Conservation (phyloP, 2,797 vertebrate species). For the Lutjanus campechanus region DNA sequence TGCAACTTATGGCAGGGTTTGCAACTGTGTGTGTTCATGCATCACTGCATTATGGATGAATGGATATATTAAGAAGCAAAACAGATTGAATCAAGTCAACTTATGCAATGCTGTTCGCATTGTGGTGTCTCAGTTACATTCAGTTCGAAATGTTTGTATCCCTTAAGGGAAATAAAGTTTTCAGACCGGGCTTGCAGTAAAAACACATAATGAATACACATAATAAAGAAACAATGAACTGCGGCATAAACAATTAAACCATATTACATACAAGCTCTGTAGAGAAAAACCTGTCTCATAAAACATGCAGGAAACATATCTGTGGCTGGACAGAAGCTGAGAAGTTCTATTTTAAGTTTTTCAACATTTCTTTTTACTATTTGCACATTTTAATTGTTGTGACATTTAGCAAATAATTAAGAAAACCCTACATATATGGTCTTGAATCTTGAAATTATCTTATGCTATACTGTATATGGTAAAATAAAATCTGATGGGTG, state of each 20-base stretch:
- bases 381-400: neutral
- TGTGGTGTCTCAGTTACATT: neutral
- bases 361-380: neutral
- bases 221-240: neutral
- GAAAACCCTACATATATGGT: too few relatives aligned
- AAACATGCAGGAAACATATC: neutral
- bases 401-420: neutral
- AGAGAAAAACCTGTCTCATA: neutral
- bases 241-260: neutral
- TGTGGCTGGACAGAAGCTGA: neutral
- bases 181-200: neutral
- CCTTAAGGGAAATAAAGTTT: neutral
- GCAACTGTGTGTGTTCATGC: too few relatives aligned
- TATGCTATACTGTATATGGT: too few relatives aligned
- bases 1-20: too few relatives aligned
- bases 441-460: too few relatives aligned
- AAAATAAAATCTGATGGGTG: neutral
- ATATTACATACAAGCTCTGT: neutral
- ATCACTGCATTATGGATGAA: too few relatives aligned
- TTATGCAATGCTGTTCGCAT: neutral
- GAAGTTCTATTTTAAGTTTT: too few relatives aligned
- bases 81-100: neutral
- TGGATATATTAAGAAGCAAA: neutral
- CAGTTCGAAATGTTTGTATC: neutral
- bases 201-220: neutral